Conservation (phyloP, 2,888 invertebrate genomes). For the Acrobasis repandana region DNA sequence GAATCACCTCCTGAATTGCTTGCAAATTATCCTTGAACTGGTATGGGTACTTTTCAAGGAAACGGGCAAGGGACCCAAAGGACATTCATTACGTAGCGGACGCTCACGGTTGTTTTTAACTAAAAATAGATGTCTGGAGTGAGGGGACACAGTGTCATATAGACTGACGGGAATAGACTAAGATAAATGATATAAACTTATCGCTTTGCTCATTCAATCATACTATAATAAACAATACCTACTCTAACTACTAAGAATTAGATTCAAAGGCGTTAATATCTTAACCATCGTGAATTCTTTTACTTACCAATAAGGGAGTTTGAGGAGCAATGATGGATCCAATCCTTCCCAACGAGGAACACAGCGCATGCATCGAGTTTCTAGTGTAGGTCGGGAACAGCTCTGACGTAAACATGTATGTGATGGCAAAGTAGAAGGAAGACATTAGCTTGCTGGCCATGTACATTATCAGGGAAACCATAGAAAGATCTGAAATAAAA, state of each 20-base stretch:
- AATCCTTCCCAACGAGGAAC: constrained; percentile 85
- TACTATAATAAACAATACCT: too few species aligned
- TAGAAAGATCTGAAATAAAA: constrained; percentile 53
- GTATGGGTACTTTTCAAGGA: too few species aligned
- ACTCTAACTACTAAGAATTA: too few species aligned
- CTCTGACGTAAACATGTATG: constrained; percentile 86
- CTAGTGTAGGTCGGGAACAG: constrained; percentile 86
- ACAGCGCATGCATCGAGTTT: constrained; percentile 85
- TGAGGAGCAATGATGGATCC: constrained; percentile 86
- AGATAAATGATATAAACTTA: background rate
- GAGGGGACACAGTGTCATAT: constrained; percentile 4
- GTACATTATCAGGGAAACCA: constrained; percentile 79
- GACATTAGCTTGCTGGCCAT: constrained; percentile 85
- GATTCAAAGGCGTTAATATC: too few species aligned
- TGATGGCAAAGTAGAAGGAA: constrained; percentile 83
- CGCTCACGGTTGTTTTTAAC: background rate
- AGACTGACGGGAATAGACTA: constrained; percentile 4
- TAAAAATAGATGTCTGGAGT: background rate
- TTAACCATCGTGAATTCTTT: too few species aligned
- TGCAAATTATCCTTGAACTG: background rate
- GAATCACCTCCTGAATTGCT: too few species aligned
- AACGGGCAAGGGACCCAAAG: too few species aligned
- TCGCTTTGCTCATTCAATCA: too few species aligned
- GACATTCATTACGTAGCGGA: background rate
- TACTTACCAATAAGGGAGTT: constrained; percentile 84